Percentiles rank a stretch among this genome's conserved stretches.
Evolutionary conservation across 2,797 vertebrate species (phyloP).

Genomic region (Anguilla megastoma): DNA sequence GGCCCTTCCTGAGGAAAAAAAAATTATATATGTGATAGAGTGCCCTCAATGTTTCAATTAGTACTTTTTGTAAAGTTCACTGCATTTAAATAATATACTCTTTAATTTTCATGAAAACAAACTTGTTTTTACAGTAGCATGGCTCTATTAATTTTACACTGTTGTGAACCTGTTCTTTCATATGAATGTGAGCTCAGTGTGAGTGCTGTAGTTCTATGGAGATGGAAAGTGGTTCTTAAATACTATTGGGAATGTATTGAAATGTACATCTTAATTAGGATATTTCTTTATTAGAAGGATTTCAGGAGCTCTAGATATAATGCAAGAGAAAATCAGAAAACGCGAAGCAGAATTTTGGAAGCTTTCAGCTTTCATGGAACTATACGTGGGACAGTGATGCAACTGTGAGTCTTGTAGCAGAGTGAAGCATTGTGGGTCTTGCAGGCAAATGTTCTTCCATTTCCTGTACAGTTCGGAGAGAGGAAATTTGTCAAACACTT

Average conservation of each 20-base stretch:
- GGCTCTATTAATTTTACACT: conserved; percentile 48
- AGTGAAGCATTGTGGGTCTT: not conserved
- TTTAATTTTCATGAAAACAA: conserved; percentile 57
- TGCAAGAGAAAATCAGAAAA: not conserved
- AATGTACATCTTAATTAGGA: not conserved
- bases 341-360: not conserved
- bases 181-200: not conserved
- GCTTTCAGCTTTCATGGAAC: not conserved
- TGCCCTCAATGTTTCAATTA: conserved; percentile 60
- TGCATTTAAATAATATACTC: conserved; percentile 41
- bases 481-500: not conserved
- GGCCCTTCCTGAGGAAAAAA: conserved; percentile 58
- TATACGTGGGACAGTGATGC: not conserved
- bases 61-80: conserved; percentile 40
- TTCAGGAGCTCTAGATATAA: not conserved
- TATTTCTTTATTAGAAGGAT: conserved; percentile 10
- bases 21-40: conserved; percentile 52
- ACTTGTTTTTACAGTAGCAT: conserved; percentile 45
- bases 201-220: not conserved
- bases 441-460: not conserved
- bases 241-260: not conserved
- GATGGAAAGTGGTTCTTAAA: conserved; percentile 10
- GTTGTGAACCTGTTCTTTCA: not conserved
- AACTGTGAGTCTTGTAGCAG: not conserved
- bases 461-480: not conserved